These are phyloP conservation scores for Pristionchus fissidentatus DNA, from an alignment of 2,888 invertebrate species.

Conservation along the genomic window DNA sequence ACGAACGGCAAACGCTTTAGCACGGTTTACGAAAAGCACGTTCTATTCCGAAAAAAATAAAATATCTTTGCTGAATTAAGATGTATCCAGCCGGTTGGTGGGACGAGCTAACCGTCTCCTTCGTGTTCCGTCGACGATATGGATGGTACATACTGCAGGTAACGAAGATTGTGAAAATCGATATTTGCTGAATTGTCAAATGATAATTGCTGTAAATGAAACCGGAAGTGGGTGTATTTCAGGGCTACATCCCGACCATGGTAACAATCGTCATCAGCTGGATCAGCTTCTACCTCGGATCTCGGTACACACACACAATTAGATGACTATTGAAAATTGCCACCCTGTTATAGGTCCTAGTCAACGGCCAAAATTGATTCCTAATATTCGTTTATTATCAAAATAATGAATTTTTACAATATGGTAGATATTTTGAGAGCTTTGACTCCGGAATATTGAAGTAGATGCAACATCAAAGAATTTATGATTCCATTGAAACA, in stretches of 20 bases:
- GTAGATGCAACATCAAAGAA: background rate
- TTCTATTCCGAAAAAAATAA: background rate
- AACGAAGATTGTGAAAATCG: background rate
- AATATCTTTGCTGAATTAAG: constrained; percentile 51
- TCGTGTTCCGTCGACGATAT: constrained; percentile 74
- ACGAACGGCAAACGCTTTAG: too few species aligned
- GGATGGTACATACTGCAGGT: constrained; percentile 76
- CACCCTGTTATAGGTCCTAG: too few species aligned
- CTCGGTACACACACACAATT: too few species aligned
- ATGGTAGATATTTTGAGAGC: too few species aligned
- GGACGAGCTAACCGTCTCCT: constrained; percentile 75
- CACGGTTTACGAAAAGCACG: too few species aligned
- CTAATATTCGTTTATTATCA: too few species aligned
- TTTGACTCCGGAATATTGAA: background rate
- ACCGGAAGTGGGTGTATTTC: constrained; percentile 1
- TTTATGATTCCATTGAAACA: too few species aligned
- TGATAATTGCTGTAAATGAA: background rate
- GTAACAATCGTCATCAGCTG: constrained; percentile 76
- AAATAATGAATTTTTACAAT: too few species aligned
- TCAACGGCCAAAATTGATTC: too few species aligned
- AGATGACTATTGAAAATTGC: too few species aligned
- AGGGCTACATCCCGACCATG: constrained; percentile 74
- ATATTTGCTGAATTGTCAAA: too few species aligned
- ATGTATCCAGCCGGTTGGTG: constrained; percentile 76
- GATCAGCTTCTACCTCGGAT: constrained; percentile 75